Percentiles rank a stretch among this genome's conserved stretches.
Evolutionary conservation across 2,113 vertebrate species (phyloP).

Genomic region (Phylloscopus whistleri): DNA sequence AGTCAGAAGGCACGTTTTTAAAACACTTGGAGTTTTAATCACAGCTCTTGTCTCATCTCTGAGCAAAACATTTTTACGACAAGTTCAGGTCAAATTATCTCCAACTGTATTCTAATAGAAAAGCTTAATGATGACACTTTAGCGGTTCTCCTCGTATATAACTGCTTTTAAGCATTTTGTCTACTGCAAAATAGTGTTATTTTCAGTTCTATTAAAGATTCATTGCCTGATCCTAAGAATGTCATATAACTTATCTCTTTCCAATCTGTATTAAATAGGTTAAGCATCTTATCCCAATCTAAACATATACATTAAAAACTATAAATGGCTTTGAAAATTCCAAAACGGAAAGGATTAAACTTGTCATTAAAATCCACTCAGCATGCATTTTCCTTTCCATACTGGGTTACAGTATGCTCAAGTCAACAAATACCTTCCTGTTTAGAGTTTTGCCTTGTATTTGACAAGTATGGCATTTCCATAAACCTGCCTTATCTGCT

Average conservation of each 20-base stretch:
- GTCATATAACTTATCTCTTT: not conserved
- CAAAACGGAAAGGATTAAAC: not conserved
- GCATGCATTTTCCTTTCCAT: not conserved
- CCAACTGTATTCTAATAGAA: not conserved
- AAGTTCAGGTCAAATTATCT: not conserved
- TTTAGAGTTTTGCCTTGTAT: not conserved
- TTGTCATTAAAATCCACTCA: not conserved
- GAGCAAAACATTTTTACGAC: not conserved
- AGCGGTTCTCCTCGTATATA: not conserved
- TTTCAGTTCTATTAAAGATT: not conserved
- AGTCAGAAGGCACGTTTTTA: not conserved
- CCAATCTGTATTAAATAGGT: not conserved
- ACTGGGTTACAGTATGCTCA: not conserved
- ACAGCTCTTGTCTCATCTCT: not conserved
- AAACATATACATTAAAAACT: not conserved
- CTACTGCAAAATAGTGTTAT: not conserved
- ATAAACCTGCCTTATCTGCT: not conserved
- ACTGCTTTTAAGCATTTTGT: not conserved
- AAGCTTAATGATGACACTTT: not conserved
- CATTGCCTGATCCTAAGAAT: not conserved
- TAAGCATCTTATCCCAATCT: not conserved
- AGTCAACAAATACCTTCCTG: not conserved
- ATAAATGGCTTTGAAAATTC: not conserved
- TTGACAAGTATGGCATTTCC: not conserved
- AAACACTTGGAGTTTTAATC: not conserved